These are phyloP conservation scores for Anomalospiza imberbis DNA, from an alignment of 2,797 vertebrate genomes.

Conservation along the genomic window DNA sequence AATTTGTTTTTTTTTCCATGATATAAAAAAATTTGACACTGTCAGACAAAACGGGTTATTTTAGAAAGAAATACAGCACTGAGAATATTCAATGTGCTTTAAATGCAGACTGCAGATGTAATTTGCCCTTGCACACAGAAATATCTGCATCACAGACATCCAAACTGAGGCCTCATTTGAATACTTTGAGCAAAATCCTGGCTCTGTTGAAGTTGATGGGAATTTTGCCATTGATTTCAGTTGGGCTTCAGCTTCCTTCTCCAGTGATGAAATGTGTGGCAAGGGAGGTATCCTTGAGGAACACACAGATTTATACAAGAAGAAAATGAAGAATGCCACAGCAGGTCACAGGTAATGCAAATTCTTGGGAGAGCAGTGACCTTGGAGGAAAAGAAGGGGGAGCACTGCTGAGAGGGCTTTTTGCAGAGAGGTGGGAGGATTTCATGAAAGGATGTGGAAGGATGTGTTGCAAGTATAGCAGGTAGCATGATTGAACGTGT, in stretches of 20 bases:
- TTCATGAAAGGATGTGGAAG: slow-evolving; percentile 2
- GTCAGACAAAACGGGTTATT: background rate
- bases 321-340: background rate
- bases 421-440: slow-evolving; percentile 2
- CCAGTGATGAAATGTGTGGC: background rate
- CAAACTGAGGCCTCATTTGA: slow-evolving; percentile 9
- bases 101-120: slow-evolving; percentile 4
- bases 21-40: background rate
- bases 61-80: background rate
- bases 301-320: background rate
- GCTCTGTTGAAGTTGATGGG: background rate
- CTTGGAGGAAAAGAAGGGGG: slow-evolving; percentile 1
- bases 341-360: background rate
- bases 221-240: slow-evolving; percentile 34
- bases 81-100: background rate
- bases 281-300: background rate
- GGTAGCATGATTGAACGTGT: slow-evolving; percentile 46
- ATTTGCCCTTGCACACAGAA: slow-evolving; percentile 13
- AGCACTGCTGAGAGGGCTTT: background rate
- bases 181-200: slow-evolving; percentile 41
- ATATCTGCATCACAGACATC: background rate
- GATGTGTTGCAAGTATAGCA: slow-evolving; percentile 18
- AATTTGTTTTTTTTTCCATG: background rate
- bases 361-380: background rate
- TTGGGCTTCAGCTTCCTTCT: background rate